phyloP scores from a whole-genome alignment of 2,888 invertebrate genomes.

The Eupithecia subumbrata region DNA sequence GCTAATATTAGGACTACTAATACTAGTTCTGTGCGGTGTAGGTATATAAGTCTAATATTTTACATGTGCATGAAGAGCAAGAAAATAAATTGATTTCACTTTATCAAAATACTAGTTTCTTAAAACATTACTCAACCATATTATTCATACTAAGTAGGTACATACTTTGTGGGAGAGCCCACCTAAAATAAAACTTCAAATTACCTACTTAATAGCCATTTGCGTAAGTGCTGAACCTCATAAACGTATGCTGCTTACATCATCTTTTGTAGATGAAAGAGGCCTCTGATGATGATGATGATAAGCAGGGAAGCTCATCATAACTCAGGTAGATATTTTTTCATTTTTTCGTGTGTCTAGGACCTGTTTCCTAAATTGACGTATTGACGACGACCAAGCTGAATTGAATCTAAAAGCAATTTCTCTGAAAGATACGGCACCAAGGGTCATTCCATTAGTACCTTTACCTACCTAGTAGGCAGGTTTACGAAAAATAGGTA shows the following conservation, averaged over 20 bases:
- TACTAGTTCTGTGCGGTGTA: too few species aligned
- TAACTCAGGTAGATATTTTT: conserved; percentile 38
- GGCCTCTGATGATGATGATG: too few species aligned
- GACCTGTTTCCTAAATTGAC: conserved; percentile 39
- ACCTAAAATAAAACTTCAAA: too few species aligned
- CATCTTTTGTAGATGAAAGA: too few species aligned
- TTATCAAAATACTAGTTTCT: background rate
- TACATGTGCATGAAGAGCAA: background rate
- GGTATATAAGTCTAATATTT: background rate
- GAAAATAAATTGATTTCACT: background rate
- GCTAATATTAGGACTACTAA: too few species aligned
- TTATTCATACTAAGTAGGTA: background rate
- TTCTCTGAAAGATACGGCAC: conserved; percentile 49
- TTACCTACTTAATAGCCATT: too few species aligned
- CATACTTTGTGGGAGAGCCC: too few species aligned
- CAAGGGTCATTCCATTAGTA: conserved; percentile 60
- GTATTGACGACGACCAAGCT: conserved; percentile 45
- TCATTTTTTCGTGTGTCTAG: conserved; percentile 36
- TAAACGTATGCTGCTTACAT: too few species aligned
- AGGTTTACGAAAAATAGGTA: conserved; percentile 60
- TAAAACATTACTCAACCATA: too few species aligned
- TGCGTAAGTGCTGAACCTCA: too few species aligned
- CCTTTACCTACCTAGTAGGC: conserved; percentile 37
- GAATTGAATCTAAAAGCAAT: conserved; percentile 57
- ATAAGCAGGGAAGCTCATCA: too few species aligned